These are phyloP conservation scores for Neostethus bicornis DNA, from an alignment of 2,797 vertebrate genomes.

Conservation along the genomic window DNA sequence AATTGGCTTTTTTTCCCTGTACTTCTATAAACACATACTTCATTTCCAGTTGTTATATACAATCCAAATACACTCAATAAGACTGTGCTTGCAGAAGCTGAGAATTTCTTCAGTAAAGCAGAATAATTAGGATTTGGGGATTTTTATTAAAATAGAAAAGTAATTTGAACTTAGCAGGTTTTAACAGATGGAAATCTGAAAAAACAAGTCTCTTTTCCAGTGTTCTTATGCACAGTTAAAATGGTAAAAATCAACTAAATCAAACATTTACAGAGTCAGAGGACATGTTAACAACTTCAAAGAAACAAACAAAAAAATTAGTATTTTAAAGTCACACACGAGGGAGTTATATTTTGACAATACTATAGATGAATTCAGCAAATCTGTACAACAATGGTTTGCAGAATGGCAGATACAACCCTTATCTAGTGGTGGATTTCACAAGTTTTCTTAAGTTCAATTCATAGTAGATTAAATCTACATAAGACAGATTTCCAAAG, in stretches of 20 bases:
- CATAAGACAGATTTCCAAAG: background rate
- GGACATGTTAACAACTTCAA: background rate
- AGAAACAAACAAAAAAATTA: background rate
- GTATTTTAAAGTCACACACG: too few species aligned
- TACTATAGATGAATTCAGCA: background rate
- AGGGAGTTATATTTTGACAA: too few species aligned
- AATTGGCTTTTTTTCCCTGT: constrained; percentile 37
- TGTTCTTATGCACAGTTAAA: constrained; percentile 19
- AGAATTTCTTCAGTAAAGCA: constrained; percentile 1
- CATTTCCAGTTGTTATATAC: constrained; percentile 54
- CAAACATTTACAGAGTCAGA: background rate
- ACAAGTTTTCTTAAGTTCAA: background rate
- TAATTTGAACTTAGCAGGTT: background rate
- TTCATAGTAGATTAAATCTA: background rate
- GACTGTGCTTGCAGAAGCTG: background rate
- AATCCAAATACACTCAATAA: constrained; percentile 38
- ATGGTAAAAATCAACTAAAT: constrained; percentile 3
- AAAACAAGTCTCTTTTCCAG: constrained; percentile 21
- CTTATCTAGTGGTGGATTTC: background rate
- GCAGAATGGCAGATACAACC: background rate
- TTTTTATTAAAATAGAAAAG: too few species aligned
- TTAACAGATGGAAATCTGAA: background rate
- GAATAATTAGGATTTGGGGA: background rate
- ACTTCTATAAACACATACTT: constrained; percentile 50
- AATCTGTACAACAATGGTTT: constrained; percentile 5